A percentile compares a stretch with the other conserved stretches of the same genome.
Evolutionary conservation across 2,797 vertebrate genomes (phyloP).

Genomic region (Craterocephalus amniculus): DNA sequence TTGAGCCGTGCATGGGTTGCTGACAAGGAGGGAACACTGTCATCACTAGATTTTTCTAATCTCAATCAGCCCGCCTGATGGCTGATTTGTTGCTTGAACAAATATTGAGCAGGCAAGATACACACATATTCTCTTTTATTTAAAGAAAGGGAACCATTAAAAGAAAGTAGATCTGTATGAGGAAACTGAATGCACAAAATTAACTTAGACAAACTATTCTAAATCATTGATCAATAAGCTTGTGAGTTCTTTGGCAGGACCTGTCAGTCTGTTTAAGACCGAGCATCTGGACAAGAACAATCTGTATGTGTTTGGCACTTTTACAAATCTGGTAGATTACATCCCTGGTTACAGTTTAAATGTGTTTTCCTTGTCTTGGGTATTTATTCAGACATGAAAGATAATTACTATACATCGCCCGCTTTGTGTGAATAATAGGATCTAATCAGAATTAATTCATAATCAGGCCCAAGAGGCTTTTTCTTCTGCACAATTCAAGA

Average conservation of each 20-base stretch:
- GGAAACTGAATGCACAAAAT: not conserved
- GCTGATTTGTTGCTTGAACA: not conserved
- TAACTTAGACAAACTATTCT: not conserved
- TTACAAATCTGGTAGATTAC: constrained; percentile 31
- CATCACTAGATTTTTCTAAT: constrained; percentile 18
- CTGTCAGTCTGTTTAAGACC: constrained; percentile 8
- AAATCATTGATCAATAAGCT: not conserved
- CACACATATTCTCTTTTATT: not conserved
- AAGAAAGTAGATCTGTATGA: not conserved
- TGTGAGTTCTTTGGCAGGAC: not conserved
- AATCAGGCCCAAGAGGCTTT: constrained; percentile 37
- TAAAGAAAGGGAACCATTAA: not conserved
- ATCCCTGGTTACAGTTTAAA: constrained; percentile 32
- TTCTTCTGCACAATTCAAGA: constrained; percentile 4
- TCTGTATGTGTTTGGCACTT: constrained; percentile 4
- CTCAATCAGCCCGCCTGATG: not conserved
- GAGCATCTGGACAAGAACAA: not conserved
- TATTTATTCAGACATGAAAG: constrained; percentile 25
- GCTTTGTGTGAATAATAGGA: constrained; percentile 46
- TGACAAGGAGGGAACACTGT: not conserved
- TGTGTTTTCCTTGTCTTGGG: constrained; percentile 7
- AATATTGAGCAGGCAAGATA: not conserved
- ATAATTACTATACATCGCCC: constrained; percentile 33
- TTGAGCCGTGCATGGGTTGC: not conserved
- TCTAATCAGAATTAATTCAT: constrained; percentile 54